Base-by-base conservation (phyloP, 2,888 invertebrate species). In the Diabrotica balteata region DNA sequence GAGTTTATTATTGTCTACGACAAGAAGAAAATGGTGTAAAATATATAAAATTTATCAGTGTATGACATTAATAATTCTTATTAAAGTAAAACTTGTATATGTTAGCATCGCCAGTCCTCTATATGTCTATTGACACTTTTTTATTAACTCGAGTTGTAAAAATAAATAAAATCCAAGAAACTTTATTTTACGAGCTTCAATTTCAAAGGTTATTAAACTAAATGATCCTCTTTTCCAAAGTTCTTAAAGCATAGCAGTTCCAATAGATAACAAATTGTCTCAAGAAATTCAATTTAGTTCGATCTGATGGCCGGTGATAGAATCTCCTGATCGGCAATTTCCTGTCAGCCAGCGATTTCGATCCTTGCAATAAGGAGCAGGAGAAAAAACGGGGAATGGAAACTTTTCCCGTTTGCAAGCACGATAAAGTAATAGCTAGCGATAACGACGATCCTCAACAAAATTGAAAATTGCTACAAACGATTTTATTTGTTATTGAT, bases 391-490 rank as follows among this genome's bases (percentile, higher is more conserved):
- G 63, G 67, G 60, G 59, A 49, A 67, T 45, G 57, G 62, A 66
- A 64, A 64, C 61, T 57, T 64, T 64, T 64, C 52, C 64, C 60
- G 46, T 67, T 64, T 59, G 59, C 47, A 50, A 58, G 55, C 52
- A 53, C 59, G 65, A 55, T 62, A 54, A 62, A 62, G 76, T 80
- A 80, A 81, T 79, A 76, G 80, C 74, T 49, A 60, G 74, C 79
- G 80, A 80, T 80, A 80, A 79, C 73, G 76, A 74, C 78, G 77
- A 79, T 79, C 76, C 78, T 78, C 79, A 79, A 80, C 80, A 78
- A 72, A 79, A 80, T 80, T 78, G 78, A 79, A 80, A 80, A 80
- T 80, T 80, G 79, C 79, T 79, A 79, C 80, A 79, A 80, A 80
- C 72, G 55, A 57, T 57, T 57, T 57, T 57, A 44, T 57, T 45